Base-by-base conservation (phyloP, 2,888 invertebrate species). In the Patella depressa region DNA sequence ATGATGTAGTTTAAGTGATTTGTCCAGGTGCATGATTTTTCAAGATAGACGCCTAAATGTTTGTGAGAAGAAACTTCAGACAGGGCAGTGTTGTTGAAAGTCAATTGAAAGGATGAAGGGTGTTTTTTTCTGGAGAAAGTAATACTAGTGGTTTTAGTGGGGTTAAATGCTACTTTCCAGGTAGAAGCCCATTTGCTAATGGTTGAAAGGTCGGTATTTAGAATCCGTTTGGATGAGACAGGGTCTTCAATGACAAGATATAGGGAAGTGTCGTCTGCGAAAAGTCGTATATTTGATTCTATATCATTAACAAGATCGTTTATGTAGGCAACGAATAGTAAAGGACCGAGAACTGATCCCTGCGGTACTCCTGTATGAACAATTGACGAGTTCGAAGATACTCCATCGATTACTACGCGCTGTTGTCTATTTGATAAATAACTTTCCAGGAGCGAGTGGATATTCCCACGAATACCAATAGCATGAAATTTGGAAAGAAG, bases 101-200 rank as follows among this genome's bases (percentile, higher is more conserved):
- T n/a, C n/a, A n/a, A n/a, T n/a, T n/a, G n/a, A n/a, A n/a, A n/a
- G n/a, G n/a, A n/a, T n/a, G n/a, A n/a, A n/a, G n/a, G n/a, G n/a
- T n/a, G n/a, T n/a, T n/a, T n/a, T n/a, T n/a, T n/a, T n/a, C n/a
- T n/a, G n/a, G n/a, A n/a, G n/a, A n/a, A n/a, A n/a, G n/a, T n/a
- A n/a, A n/a, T 29, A 65, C n/a, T 65, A 9, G n/a, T 65, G 2
- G 59, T 65, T 65, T 65, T 65, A n/a, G 59, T 17, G 11, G 59
- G 59, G 19, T 65, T 65, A 65, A 65, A 65, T 12, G 59, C 19
- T 11, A 65, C 59, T 65, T 65, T 65, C 59, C 59, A 65, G n/a
- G n/a, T 65, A 19, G 19, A 65, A 19, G 59, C 5, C 59, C 59
- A n/a, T 65, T 65, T n/a, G 19, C 19, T 19, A n/a, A 65, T 65